Evolutionary conservation across 2,113 vertebrate species (phyloP), one percentile per base, ranked within the genome.

Genomic region (Prolemur simus): DNA sequence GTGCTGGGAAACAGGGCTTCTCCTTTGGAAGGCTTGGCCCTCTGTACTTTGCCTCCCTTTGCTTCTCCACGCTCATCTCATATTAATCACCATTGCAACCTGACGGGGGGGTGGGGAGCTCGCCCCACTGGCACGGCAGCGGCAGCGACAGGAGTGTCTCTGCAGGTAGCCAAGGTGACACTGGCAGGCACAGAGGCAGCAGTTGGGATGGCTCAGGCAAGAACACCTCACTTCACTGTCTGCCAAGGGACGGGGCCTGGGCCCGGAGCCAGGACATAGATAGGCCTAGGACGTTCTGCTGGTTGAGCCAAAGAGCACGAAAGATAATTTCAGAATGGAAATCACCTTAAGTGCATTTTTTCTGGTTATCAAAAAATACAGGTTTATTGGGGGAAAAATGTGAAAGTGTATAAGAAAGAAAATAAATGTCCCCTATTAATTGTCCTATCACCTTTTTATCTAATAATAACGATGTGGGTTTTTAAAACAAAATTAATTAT

Each of bases 101-200:
- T 60, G 21, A 58, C 85, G 58, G 93, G 83, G 47, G 60, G 42
- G 83, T 42, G 60, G 42, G 29, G 64, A 76, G 81, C 8, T 37
- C 52, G 76, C 37, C 63, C 45, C 45, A 64, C 49, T 42, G 2
- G 11, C 25, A 17, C 63, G 58, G 93, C 23, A 8, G 29, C 63
- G 58, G 93, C 23, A 8, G 29, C 20, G 78, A 45, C 78, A 95
- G 86, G 91, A 88, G 54, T 80, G 71, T 69, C 58, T 87, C 63
- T 71, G 37, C 49, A 94, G 77, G 95, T 94, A 87, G 89, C 83
- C 89, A 91, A 9, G 87, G 96, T 63, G 78, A 96, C 21, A 49
- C 74, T 96, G 97, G 97, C 85, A 88, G 47, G 74, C 84, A 42
- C 34, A n/a, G 49, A 86, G 32, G 42, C 32, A 73, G 15, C 76